Percentiles rank a stretch among this genome's conserved stretches.
Evolutionary conservation across 64 coral and sea anemone species (phyloP).

Genomic region (Pocillopora damicornis): DNA sequence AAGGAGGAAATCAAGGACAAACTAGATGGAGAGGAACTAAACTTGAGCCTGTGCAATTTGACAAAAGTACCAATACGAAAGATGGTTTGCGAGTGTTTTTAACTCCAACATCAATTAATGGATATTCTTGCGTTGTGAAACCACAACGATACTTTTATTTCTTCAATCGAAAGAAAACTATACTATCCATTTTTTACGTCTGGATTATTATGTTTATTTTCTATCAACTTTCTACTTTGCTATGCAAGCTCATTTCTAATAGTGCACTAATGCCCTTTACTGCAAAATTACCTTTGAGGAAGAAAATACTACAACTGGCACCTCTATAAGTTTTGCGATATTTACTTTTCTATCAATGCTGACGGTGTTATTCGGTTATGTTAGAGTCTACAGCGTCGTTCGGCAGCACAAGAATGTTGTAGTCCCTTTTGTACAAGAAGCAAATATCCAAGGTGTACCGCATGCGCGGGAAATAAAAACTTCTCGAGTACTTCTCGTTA

Average conservation of each 20-base stretch:
- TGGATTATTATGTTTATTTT: background rate
- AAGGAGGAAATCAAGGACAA: conserved; percentile 92
- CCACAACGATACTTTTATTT: background rate
- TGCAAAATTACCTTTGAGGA: too few relatives aligned
- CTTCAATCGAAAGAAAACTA: conserved; percentile 11
- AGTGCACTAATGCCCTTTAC: background rate
- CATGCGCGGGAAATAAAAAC: background rate
- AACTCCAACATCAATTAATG: background rate
- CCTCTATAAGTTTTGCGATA: too few relatives aligned
- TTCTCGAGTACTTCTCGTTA: background rate
- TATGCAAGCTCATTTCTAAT: background rate
- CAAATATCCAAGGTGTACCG: background rate
- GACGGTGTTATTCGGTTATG: too few relatives aligned
- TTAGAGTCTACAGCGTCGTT: background rate
- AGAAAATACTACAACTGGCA: too few relatives aligned
- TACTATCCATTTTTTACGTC: background rate
- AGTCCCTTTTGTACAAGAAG: background rate
- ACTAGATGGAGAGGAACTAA: conserved; percentile 82
- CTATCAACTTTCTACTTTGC: background rate
- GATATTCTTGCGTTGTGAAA: conserved; percentile 23
- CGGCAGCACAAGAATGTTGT: background rate
- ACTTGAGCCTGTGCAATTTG: conserved; percentile 88
- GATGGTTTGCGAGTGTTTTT: conserved; percentile 56
- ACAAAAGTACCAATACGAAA: conserved; percentile 90
- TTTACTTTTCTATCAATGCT: too few relatives aligned